phyloP scores from a whole-genome alignment of 2,113 vertebrate genomes.

The Anguilla japonica region DNA sequence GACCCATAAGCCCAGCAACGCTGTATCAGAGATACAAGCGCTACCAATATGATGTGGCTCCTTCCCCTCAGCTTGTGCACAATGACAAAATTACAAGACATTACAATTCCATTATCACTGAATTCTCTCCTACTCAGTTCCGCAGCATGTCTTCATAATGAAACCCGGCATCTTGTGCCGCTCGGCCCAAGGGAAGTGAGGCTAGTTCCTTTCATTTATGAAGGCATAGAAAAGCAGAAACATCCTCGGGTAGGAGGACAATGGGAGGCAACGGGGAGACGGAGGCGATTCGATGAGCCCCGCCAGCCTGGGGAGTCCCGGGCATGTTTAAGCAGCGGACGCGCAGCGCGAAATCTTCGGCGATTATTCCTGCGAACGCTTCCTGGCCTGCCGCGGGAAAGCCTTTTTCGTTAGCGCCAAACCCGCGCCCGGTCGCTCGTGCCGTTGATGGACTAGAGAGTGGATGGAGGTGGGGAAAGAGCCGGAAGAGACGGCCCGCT shows the following conservation, averaged over 20 bases:
- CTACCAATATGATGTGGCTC: no score
- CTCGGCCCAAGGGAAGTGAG: no score
- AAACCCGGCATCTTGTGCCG: background rate
- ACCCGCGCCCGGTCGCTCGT: no score
- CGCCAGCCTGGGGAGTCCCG: background rate
- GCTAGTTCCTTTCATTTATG: background rate
- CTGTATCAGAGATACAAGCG: no score
- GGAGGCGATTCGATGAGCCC: background rate
- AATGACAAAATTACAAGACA: background rate
- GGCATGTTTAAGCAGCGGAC: background rate
- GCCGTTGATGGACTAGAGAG: constrained; percentile 30
- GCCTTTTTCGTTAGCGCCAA: background rate
- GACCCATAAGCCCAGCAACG: no score
- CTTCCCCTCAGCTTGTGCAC: background rate
- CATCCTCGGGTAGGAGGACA: background rate
- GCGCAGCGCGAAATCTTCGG: background rate
- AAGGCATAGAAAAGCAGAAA: constrained; percentile 1
- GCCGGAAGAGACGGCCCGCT: background rate
- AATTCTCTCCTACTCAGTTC: background rate
- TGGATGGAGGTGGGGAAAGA: background rate
- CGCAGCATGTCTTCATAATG: background rate
- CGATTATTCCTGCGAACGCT: background rate
- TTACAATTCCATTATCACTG: background rate
- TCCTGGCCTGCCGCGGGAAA: background rate
- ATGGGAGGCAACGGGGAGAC: background rate